Evolutionary conservation across 2,113 vertebrate species (phyloP).

Genomic region (Poecilia latipinna): DNA sequence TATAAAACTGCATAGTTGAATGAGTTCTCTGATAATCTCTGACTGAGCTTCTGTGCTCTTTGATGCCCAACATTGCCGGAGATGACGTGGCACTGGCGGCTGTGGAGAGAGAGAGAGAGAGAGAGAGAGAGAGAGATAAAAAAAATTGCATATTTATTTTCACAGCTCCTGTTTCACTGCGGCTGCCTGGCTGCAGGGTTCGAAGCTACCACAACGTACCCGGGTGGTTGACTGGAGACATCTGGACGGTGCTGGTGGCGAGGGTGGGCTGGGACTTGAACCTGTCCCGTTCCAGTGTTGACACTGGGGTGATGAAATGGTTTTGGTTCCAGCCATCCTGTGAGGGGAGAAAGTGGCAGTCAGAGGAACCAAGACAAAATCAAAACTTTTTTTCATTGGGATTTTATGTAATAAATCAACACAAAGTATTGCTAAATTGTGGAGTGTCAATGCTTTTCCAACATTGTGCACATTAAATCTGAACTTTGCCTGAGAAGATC

Average conservation of each 20-base stretch:
- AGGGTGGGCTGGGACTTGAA: slow-evolving; percentile 95
- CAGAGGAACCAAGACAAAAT: not conserved
- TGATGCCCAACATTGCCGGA: slow-evolving; percentile 91
- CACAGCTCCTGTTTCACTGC: slow-evolving; percentile 44
- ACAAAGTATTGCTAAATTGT: not conserved
- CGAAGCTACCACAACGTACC: slow-evolving; percentile 75
- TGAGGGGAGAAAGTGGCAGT: slow-evolving; percentile 16
- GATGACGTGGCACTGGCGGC: slow-evolving; percentile 95
- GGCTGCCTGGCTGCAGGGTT: slow-evolving; percentile 21
- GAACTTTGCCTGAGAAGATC: too few relatives aligned
- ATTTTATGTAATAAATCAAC: not conserved
- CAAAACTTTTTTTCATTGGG: too few relatives aligned
- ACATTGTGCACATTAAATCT: too few relatives aligned
- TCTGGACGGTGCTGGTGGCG: slow-evolving; percentile 90
- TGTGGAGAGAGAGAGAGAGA: slow-evolving; percentile 58
- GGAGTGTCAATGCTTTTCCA: too few relatives aligned
- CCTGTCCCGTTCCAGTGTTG: slow-evolving; percentile 92
- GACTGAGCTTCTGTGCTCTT: slow-evolving; percentile 84
- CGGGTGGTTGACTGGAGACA: slow-evolving; percentile 94
- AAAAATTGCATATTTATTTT: slow-evolving; percentile 36
- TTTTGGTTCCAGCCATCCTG: slow-evolving; percentile 99
- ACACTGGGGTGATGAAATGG: slow-evolving; percentile 97
- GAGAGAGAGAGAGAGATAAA: slow-evolving; percentile 13
- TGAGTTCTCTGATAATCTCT: slow-evolving; percentile 91
- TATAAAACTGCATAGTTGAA: slow-evolving; percentile 97